Evolutionary conservation across 2,797 vertebrate genomes (phyloP).

Genomic region (Spinibarbus caldwelli): DNA sequence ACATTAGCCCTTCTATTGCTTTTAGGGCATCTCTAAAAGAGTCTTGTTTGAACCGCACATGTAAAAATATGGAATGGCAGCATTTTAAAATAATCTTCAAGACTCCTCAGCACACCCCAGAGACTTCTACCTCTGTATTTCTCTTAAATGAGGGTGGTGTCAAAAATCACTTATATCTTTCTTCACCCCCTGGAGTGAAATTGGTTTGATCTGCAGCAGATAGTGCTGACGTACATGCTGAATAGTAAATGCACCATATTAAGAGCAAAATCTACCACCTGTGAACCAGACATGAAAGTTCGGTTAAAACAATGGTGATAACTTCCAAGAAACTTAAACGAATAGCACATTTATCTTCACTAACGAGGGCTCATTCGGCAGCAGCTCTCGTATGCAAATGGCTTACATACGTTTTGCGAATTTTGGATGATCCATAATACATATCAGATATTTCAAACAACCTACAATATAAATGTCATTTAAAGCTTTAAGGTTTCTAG

Average conservation of each 20-base stretch:
- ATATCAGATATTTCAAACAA: conserved; percentile 11
- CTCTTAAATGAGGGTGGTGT: conserved; percentile 32
- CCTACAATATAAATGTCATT: conserved; percentile 15
- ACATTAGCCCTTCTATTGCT: conserved; percentile 12
- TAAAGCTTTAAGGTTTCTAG: conserved; percentile 25
- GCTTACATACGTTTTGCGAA: not conserved
- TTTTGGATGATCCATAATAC: conserved; percentile 30
- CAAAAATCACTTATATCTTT: conserved; percentile 38
- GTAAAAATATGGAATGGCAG: conserved; percentile 3
- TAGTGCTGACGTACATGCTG: conserved; percentile 32
- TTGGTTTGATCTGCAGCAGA: conserved; percentile 45
- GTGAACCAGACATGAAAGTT: conserved; percentile 17
- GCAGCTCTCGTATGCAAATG: conserved; percentile 11
- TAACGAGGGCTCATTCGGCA: conserved; percentile 10
- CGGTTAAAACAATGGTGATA: not conserved
- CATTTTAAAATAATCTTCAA: conserved; percentile 31
- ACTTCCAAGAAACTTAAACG: conserved; percentile 25
- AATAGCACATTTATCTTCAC: conserved; percentile 20
- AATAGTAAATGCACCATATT: conserved; percentile 35
- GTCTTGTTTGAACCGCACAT: not conserved
- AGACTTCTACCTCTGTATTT: conserved; percentile 12
- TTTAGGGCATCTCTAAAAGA: conserved; percentile 20
- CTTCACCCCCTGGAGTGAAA: conserved; percentile 25
- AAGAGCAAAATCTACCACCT: conserved; percentile 25
- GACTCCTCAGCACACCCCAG: conserved; percentile 1